Percentiles rank a stretch among this genome's conserved stretches.
These are phyloP conservation scores for Decapterus maruadsi DNA, from an alignment of 2,797 vertebrate genomes.

Conservation along the genomic window DNA sequence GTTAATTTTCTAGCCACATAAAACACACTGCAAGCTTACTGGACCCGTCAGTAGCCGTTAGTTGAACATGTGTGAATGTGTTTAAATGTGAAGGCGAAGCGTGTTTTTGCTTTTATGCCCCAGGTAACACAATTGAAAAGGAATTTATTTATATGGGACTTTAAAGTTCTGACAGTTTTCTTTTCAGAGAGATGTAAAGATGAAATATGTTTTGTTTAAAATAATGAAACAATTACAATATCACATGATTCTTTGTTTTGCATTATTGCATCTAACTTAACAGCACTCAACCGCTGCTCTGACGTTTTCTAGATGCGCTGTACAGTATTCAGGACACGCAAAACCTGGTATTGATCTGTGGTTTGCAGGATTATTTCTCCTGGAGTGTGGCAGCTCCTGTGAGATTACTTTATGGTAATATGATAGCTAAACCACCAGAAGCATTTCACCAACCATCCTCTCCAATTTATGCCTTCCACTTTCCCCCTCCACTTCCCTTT, in stretches of 20 bases:
- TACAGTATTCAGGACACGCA: slow-evolving; percentile 52
- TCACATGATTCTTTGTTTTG: slow-evolving; percentile 23
- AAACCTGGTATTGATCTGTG: slow-evolving; percentile 66
- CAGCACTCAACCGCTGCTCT: slow-evolving; percentile 27
- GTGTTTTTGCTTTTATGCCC: background rate
- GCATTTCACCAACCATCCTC: slow-evolving; percentile 45
- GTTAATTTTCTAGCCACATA: background rate
- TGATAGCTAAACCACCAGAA: slow-evolving; percentile 54
- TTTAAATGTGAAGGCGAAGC: slow-evolving; percentile 2
- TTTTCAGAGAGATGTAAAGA: background rate
- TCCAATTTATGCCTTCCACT: slow-evolving; percentile 17
- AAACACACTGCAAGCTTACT: background rate
- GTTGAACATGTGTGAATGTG: background rate
- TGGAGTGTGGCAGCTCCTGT: slow-evolving; percentile 55
- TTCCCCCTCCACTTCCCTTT: background rate
- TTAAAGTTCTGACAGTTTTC: background rate
- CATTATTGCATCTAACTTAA: slow-evolving; percentile 37
- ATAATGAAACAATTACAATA: background rate
- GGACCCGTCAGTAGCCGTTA: too few relatives aligned
- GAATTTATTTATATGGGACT: too few relatives aligned
- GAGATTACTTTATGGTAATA: slow-evolving; percentile 70
- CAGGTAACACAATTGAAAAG: too few relatives aligned
- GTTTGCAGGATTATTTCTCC: slow-evolving; percentile 56
- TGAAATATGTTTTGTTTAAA: background rate
- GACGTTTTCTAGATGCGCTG: slow-evolving; percentile 42